Percentiles rank a stretch among this genome's conserved stretches.
Evolutionary conservation across 2,797 vertebrate species (phyloP).

Genomic region (Novumbra hubbsi): DNA sequence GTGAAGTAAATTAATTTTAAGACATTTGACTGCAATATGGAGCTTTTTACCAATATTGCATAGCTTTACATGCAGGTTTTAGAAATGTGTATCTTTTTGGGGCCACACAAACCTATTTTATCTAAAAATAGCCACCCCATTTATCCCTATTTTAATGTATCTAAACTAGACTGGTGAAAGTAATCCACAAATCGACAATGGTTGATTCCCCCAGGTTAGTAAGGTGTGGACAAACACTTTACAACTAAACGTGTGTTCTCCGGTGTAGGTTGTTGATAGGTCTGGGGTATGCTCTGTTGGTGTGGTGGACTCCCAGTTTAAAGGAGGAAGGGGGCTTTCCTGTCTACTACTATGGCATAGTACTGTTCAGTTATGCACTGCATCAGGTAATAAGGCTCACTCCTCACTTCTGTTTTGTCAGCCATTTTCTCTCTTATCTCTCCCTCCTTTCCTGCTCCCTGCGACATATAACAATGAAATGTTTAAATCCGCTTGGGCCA

Average conservation of each 20-base stretch:
- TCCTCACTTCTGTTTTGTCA: background rate
- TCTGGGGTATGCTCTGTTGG: conserved; percentile 86
- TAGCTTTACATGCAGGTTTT: too few relatives aligned
- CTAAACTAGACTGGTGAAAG: too few relatives aligned
- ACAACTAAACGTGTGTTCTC: conserved; percentile 9
- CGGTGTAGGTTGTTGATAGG: conserved; percentile 86
- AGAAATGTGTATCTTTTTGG: too few relatives aligned
- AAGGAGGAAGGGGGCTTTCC: conserved; percentile 88
- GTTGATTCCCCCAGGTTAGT: too few relatives aligned
- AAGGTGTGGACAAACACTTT: background rate
- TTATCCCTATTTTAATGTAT: too few relatives aligned
- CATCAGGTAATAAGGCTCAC: conserved; percentile 78
- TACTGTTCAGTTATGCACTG: conserved; percentile 90
- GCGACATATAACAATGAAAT: background rate
- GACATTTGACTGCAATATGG: too few relatives aligned
- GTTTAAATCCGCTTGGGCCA: background rate
- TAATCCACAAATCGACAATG: too few relatives aligned
- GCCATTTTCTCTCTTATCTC: background rate
- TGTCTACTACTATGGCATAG: conserved; percentile 83
- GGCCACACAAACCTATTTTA: too few relatives aligned
- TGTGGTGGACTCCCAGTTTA: conserved; percentile 94
- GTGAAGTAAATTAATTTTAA: too few relatives aligned
- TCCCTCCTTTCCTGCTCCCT: background rate
- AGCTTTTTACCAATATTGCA: too few relatives aligned
- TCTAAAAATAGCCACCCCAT: too few relatives aligned